These are phyloP conservation scores for Varecia variegata DNA, from an alignment of 2,797 vertebrate genomes.

Conservation along the genomic window DNA sequence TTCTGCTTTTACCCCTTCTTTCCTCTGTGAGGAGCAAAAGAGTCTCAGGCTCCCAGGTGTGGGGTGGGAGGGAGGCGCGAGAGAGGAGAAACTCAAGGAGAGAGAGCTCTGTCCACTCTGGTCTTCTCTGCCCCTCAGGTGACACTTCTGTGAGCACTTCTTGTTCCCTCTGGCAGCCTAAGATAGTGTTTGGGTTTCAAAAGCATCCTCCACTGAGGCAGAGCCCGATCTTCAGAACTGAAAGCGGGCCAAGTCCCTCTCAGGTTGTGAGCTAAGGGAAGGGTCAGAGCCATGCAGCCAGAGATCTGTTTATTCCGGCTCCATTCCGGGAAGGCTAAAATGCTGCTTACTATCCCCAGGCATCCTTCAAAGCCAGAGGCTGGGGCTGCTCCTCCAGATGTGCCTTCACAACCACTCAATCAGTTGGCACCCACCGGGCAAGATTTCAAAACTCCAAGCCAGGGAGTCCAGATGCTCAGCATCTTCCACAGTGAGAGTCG, in stretches of 20 bases:
- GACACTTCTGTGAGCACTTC: background rate
- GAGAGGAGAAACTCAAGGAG: background rate
- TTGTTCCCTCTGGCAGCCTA: background rate
- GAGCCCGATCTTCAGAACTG: background rate
- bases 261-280: background rate
- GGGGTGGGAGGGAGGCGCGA: background rate
- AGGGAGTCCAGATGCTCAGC: background rate
- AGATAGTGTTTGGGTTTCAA: background rate
- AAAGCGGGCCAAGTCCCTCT: background rate
- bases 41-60: background rate
- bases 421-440: background rate
- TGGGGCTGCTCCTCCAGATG: background rate
- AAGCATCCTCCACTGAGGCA: background rate
- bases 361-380: background rate
- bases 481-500: rapidly evolving
- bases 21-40: background rate
- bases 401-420: background rate
- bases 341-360: background rate
- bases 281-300: background rate
- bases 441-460: background rate
- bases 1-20: background rate
- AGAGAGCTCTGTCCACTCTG: background rate
- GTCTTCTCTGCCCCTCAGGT: background rate
- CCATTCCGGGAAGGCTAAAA: background rate
- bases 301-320: background rate